These are phyloP conservation scores for Protophormia terraenovae DNA, from an alignment of 2,888 invertebrate genomes.

Conservation along the genomic window DNA sequence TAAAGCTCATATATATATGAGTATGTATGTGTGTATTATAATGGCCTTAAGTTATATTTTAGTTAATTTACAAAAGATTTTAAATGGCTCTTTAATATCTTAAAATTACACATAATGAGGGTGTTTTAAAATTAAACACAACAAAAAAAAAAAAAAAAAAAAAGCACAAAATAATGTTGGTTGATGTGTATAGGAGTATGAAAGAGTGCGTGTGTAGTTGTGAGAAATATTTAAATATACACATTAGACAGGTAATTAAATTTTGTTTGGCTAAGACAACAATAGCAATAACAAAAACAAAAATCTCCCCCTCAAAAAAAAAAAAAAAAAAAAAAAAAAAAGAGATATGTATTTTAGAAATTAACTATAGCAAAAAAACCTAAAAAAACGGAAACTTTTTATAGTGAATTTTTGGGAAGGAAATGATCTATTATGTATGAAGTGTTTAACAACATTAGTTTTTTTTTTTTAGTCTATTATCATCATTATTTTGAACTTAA, in stretches of 20 bases:
- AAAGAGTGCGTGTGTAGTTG: constrained; percentile 10
- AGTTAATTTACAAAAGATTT: constrained; percentile 65
- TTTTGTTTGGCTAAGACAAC: constrained; percentile 36
- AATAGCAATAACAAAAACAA: background rate
- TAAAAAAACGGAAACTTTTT: constrained; percentile 1
- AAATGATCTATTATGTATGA: constrained; percentile 38
- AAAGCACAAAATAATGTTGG: constrained; percentile 34
- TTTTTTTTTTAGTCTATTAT: background rate
- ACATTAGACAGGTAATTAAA: constrained; percentile 60
- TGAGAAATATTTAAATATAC: constrained; percentile 45
- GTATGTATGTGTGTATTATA: background rate
- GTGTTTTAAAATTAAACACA: constrained; percentile 55
- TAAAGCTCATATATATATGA: background rate
- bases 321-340: background rate
- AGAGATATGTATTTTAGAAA: background rate
- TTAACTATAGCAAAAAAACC: too few species aligned
- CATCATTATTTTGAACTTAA: constrained; percentile 10
- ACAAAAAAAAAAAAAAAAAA: too few species aligned
- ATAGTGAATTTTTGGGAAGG: constrained; percentile 1
- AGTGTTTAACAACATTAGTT: background rate
- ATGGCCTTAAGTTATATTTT: constrained; percentile 62
- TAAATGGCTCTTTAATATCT: constrained; percentile 65
- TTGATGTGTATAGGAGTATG: background rate
- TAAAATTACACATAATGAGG: constrained; percentile 66
- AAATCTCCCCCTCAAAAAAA: too few species aligned